Conservation (phyloP, 2,113 vertebrate genomes). For the Galeopterus variegatus region DNA sequence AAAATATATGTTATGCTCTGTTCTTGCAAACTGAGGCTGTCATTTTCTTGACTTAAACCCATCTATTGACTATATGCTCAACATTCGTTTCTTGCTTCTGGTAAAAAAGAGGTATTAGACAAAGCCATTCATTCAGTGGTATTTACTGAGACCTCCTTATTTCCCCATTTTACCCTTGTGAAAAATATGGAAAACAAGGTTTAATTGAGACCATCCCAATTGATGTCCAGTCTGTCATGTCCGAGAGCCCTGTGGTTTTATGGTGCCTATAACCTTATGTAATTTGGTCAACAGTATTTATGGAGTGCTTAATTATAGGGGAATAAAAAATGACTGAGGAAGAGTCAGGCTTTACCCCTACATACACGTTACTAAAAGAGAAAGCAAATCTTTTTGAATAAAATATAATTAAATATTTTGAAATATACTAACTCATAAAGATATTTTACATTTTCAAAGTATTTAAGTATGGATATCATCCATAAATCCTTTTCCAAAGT, state of each 20-base stretch:
- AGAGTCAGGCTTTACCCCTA: neutral
- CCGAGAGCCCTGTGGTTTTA: neutral
- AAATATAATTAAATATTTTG: neutral
- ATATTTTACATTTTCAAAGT: neutral
- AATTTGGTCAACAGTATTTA: neutral
- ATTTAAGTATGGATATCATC: neutral
- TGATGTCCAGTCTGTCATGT: neutral
- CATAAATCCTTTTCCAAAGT: slow-evolving; percentile 23
- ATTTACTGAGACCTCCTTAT: neutral
- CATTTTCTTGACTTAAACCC: slow-evolving; percentile 62
- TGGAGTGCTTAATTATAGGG: neutral
- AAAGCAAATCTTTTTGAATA: neutral
- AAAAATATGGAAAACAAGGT: slow-evolving; percentile 1
- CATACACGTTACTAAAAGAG: neutral
- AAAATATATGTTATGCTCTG: slow-evolving; percentile 38
- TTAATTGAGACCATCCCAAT: neutral
- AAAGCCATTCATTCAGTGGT: neutral
- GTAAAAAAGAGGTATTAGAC: slow-evolving; percentile 5
- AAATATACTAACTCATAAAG: slow-evolving; percentile 7
- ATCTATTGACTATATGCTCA: slow-evolving; percentile 44
- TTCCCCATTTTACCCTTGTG: neutral
- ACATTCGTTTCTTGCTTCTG: slow-evolving; percentile 47
- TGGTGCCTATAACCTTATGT: neutral
- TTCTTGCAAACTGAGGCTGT: neutral
- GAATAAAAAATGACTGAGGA: neutral